Evolutionary conservation across 2,797 vertebrate genomes (phyloP), one percentile per base, ranked within the genome.

Genomic region (Acanthopagrus latus): DNA sequence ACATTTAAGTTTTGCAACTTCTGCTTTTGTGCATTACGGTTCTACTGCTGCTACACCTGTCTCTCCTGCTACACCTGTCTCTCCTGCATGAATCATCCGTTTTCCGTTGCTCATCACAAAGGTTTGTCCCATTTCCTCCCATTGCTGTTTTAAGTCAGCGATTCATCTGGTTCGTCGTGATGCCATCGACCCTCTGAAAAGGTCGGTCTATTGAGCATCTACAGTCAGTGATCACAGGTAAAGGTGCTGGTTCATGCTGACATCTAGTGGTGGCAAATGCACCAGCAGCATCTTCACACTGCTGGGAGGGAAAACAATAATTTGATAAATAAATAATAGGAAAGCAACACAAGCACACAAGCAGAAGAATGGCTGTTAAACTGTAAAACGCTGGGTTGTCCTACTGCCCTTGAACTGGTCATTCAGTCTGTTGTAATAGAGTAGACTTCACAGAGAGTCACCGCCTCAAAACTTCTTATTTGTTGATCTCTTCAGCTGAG

Each of bases 211-310:
- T 64, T 14, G 20, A 50, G 17, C 57, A 58, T 63, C 67, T 20
- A 20, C 64, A 48, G 29, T 48, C 14, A 3, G 14, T 56, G 47
- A 74, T 84, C 82, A 51, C 70, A 87, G 84, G 76, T 80, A 71
- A 72, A 69, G 91, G 33, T 74, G 77, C 33, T 90, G 86, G 86
- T 64, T 88, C 78, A 80, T 90, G 85, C 86, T 93, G 93, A 90
- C 93, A 93, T 91, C 93, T 93, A 91, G 92, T 94, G 93, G 92
- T 51, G 1, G 20, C 48, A 47, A 71, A 44, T 6, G 33, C 74
- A 86, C 25, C 77, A 68, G 58, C 85, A 82, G 5, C 47, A 12
- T 51, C 7, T 63, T 1, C 44, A 54, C 56, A 52, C 6, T 60
- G 71, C 38, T 43, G 5, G 7, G 73, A 46, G 51, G 18, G 44